Evolutionary conservation across 1,140 invertebrate genomes (phyloP).

Genomic region (Bombus superbus): DNA sequence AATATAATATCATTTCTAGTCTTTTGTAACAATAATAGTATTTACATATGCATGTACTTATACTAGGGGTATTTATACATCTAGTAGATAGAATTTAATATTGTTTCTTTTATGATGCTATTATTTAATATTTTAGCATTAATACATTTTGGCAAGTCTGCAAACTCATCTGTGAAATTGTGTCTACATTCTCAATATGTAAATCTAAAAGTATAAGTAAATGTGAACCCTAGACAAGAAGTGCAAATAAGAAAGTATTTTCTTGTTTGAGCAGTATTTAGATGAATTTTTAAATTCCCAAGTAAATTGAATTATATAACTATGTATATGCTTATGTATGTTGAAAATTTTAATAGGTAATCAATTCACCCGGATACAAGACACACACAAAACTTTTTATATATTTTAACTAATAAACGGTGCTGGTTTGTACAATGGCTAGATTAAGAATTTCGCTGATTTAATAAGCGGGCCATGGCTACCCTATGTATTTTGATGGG

Average conservation of each 20-base stretch:
- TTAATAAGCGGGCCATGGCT: conserved; percentile 45
- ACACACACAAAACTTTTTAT: conserved; percentile 28
- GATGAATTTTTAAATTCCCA: neutral
- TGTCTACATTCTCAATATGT: neutral
- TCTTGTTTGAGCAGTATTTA: neutral
- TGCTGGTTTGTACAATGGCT: conserved; percentile 16
- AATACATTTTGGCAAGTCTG: neutral
- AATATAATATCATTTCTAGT: conserved; percentile 1
- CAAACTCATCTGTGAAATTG: neutral
- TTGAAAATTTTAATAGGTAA: conserved; percentile 2
- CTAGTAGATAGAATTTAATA: neutral
- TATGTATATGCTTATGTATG: neutral
- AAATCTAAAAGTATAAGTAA: neutral
- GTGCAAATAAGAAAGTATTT: neutral
- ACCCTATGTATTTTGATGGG: conserved; percentile 40
- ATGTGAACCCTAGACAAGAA: neutral
- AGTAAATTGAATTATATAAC: neutral
- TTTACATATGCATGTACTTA: conserved; percentile 2
- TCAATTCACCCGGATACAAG: conserved; percentile 50
- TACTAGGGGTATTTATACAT: neutral
- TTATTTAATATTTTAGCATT: neutral
- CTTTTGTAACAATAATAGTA: conserved; percentile 6
- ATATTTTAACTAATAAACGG: conserved; percentile 19
- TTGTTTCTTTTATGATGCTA: neutral
- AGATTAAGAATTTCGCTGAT: conserved; percentile 42